Conservation (phyloP, 2,888 invertebrate genomes). For the Andrena haemorrhoa region DNA sequence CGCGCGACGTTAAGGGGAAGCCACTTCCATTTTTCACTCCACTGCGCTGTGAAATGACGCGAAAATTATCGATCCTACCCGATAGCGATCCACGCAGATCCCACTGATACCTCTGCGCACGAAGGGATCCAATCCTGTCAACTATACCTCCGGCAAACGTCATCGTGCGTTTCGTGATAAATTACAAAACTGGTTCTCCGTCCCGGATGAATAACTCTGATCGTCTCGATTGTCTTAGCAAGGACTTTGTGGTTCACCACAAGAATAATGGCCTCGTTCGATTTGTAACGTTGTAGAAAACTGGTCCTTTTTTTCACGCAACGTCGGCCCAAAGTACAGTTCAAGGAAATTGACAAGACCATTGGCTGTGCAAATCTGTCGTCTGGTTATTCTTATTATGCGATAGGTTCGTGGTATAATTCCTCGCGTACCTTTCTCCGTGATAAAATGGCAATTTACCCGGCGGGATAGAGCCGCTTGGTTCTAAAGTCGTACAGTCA, state of each 20-base stretch:
- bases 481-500: neutral
- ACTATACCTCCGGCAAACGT: conserved; percentile 6
- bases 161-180: conserved; percentile 31
- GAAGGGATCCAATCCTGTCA: conserved; percentile 34
- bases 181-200: neutral
- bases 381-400: neutral
- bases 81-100: conserved; percentile 44
- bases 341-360: no score
- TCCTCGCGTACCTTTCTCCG: neutral
- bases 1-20: conserved; percentile 11
- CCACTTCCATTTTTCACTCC: conserved; percentile 71
- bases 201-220: neutral
- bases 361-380: neutral
- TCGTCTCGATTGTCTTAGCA: neutral
- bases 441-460: conserved; percentile 1
- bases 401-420: neutral
- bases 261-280: neutral
- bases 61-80: conserved; percentile 66
- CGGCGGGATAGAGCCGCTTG: neutral
- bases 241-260: neutral
- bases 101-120: conserved; percentile 11
- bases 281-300: neutral
- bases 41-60: conserved; percentile 69
- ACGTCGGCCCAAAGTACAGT: no score
- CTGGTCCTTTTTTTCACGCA: neutral